phyloP scores from a whole-genome alignment of 2,797 vertebrate genomes.

The Enteromius trimaculatus region DNA sequence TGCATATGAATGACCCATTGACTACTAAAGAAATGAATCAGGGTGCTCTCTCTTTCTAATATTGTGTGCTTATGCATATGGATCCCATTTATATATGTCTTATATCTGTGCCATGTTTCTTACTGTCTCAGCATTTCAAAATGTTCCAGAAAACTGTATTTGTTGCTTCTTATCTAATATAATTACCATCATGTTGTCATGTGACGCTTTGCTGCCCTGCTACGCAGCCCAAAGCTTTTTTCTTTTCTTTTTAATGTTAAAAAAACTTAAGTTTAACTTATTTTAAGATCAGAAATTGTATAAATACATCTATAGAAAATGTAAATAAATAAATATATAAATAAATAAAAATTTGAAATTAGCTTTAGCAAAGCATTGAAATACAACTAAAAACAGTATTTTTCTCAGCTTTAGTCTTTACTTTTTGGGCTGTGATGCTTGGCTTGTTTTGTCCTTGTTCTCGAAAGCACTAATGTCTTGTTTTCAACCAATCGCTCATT shows the following conservation, averaged over 20 bases:
- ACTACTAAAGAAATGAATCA: constrained; percentile 16
- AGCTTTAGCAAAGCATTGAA: not conserved
- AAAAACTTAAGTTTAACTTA: not conserved
- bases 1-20: constrained; percentile 52
- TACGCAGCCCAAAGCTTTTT: constrained; percentile 72
- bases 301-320: not conserved
- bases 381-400: not conserved
- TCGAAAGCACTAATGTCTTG: constrained; percentile 88
- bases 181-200: constrained; percentile 80
- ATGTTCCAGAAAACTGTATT: constrained; percentile 68
- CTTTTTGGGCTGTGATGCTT: constrained; percentile 78
- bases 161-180: constrained; percentile 74
- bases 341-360: not conserved
- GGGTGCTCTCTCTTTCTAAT: constrained; percentile 41
- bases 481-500: constrained; percentile 87
- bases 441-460: constrained; percentile 82
- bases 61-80: constrained; percentile 66
- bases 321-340: not conserved
- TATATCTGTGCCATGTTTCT: constrained; percentile 73
- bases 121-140: constrained; percentile 68
- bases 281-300: not conserved
- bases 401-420: not conserved
- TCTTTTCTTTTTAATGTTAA: not conserved
- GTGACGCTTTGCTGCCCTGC: constrained; percentile 76
- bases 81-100: constrained; percentile 73